A percentile compares a stretch with the other conserved stretches of the same genome.
phyloP scores from a whole-genome alignment of 1,140 invertebrate genomes.

The Reticulitermes speratus region DNA sequence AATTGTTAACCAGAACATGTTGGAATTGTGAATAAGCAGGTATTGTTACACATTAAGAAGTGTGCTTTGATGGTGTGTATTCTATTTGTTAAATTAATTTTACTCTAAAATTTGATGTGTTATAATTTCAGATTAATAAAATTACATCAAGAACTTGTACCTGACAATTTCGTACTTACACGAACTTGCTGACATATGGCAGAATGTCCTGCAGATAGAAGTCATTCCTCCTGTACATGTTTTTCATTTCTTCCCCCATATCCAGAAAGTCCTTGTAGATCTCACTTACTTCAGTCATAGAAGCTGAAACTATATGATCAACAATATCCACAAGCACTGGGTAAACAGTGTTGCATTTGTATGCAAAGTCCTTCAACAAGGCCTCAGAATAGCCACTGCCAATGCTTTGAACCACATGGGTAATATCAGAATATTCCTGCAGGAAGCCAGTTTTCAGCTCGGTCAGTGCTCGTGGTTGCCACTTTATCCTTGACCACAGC shows the following conservation, averaged over 20 bases:
- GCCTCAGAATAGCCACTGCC: conserved; percentile 21
- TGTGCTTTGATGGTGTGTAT: no score
- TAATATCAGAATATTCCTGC: conserved; percentile 27
- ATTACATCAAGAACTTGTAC: no score
- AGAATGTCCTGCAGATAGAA: conserved; percentile 31
- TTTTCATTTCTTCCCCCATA: conserved; percentile 3
- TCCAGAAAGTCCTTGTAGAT: conserved; percentile 22
- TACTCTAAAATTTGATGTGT: no score
- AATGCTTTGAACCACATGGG: not conserved
- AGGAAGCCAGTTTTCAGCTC: conserved; percentile 21
- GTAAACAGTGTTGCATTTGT: conserved; percentile 1
- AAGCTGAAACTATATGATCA: not conserved
- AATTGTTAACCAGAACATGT: no score
- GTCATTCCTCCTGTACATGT: conserved; percentile 29
- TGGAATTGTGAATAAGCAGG: no score
- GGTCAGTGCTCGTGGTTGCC: conserved; percentile 20
- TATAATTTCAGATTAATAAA: no score
- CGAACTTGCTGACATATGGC: not conserved
- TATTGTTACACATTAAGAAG: no score
- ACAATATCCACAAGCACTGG: not conserved
- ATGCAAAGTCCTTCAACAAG: conserved; percentile 25
- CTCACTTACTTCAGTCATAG: not conserved
- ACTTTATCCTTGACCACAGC: conserved; percentile 26
- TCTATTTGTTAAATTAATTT: no score
- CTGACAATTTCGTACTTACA: conserved; percentile 25